These are phyloP conservation scores for Drosophila fuyamai DNA, from an alignment of 1,140 invertebrate species.

Conservation along the genomic window DNA sequence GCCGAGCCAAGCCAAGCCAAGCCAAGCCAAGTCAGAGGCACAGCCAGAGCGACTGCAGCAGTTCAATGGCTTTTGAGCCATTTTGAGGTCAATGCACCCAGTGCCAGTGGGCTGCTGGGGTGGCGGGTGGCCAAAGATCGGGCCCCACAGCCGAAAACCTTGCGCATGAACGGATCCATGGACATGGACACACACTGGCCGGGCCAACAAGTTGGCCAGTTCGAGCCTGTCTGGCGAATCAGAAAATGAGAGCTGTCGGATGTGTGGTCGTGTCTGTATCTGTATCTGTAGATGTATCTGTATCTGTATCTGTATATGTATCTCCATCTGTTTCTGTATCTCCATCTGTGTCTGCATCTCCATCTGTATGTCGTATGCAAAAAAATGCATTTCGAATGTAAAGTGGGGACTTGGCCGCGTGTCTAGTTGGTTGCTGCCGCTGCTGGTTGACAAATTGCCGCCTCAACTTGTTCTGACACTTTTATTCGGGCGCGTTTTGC, in stretches of 20 bases:
- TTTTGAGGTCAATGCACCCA: conserved; percentile 84
- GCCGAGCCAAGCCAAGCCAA: not conserved
- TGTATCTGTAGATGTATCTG: conserved; percentile 2
- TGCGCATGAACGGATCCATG: conserved; percentile 84
- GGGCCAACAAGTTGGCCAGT: conserved; percentile 18
- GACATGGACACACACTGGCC: conserved; percentile 69
- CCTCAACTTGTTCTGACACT: conserved; percentile 80
- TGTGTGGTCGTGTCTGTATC: conserved; percentile 9
- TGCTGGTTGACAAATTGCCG: conserved; percentile 78
- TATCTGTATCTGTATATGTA: conserved; percentile 7
- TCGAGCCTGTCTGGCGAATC: conserved; percentile 8
- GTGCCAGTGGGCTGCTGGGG: conserved; percentile 2
- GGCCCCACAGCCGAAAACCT: conserved; percentile 64
- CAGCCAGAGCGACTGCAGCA: conserved; percentile 40
- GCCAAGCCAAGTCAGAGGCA: not conserved
- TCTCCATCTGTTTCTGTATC: not conserved
- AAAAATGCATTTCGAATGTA: conserved; percentile 78
- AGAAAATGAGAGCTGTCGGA: conserved; percentile 8
- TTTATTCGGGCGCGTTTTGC: conserved; percentile 61
- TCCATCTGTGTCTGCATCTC: conserved; percentile 1
- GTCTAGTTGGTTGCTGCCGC: conserved; percentile 59
- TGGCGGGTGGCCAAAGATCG: conserved; percentile 32
- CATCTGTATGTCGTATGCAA: conserved; percentile 16
- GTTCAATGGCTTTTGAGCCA: conserved; percentile 84
- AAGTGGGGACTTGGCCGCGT: conserved; percentile 48